These are phyloP conservation scores for Odontamblyopus rebecca DNA, from an alignment of 2,797 vertebrate species.

Conservation along the genomic window DNA sequence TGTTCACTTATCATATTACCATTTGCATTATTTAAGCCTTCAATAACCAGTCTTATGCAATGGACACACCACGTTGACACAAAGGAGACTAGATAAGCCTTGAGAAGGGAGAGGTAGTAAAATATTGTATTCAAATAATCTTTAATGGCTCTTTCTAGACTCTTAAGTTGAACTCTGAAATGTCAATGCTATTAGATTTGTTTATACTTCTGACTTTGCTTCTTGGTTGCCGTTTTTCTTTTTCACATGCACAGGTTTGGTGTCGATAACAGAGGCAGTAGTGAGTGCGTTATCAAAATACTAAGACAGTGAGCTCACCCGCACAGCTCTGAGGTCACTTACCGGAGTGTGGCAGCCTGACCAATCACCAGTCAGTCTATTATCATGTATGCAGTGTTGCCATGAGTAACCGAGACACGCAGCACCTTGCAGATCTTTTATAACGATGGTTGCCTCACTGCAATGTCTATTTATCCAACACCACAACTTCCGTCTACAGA, in stretches of 20 bases:
- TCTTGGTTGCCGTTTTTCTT: conserved; percentile 25
- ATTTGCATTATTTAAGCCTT: conserved; percentile 78
- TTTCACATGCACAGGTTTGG: conserved; percentile 52
- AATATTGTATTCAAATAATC: conserved; percentile 9
- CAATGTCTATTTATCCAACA: conserved; percentile 37
- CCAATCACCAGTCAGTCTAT: conserved; percentile 74
- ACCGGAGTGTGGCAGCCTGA: conserved; percentile 66
- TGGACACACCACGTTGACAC: conserved; percentile 38
- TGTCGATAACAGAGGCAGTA: conserved; percentile 38
- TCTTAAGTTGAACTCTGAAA: not conserved
- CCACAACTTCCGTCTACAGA: not conserved
- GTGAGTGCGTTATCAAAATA: conserved; percentile 68
- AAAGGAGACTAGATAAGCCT: conserved; percentile 27
- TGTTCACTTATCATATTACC: conserved; percentile 75
- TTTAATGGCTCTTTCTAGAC: not conserved
- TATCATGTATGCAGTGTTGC: conserved; percentile 76
- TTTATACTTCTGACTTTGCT: conserved; percentile 9
- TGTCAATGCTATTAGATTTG: not conserved
- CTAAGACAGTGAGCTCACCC: conserved; percentile 74
- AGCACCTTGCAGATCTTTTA: conserved; percentile 47
- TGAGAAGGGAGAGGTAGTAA: conserved; percentile 19
- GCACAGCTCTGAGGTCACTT: conserved; percentile 71
- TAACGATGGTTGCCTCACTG: conserved; percentile 55
- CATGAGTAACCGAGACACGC: conserved; percentile 74
- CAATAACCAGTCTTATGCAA: conserved; percentile 63